Base-by-base conservation (phyloP, 1,140 invertebrate genomes). In the Scaptomyza graminum region DNA sequence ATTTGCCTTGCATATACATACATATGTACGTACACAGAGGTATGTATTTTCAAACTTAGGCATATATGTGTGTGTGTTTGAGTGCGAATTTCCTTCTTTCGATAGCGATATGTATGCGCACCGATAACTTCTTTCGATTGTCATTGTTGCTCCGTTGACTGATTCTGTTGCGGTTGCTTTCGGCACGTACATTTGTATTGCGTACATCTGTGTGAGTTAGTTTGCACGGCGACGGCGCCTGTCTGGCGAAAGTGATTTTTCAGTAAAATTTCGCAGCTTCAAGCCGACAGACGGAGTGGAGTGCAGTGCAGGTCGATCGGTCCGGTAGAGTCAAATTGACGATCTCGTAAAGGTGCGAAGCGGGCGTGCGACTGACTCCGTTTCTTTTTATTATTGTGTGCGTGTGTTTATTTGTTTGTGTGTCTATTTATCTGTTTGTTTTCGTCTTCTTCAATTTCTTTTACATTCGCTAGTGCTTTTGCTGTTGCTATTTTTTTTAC, bases 211-310 rank as follows among this genome's bases (percentile, higher is more conserved):
- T 63, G 51, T 68, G 39, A 46, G 65, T 74, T 16, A 52, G 52
- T 74, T 74, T 57, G 70, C 70, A 73, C 70, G 57, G 65, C 64
- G 64, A 73, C 70, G 70, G 70, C 70, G 70, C 70, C 70, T 73
- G 70, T 73, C 70, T 69, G 70, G 70, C 71, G 71, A 69, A 69
- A 69, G 65, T 74, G 65, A 69, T 74, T 74, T 66, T 74, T 74
- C 71, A 74, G 70, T 68, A 73, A 73, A 73, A 73, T 69, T 74
- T 74, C 71, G 59, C 71, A 74, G 66, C 71, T 73, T 73, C 70
- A 74, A 59, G 59, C 22, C 39, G 71, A 34, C 71, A 66, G 71
- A 63, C 52, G 71, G 69, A 72, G 55, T 69, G 57, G 49, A 72
- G 69, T 66, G 62, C 31, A 61, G 56, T 62, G 64, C 51, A 68